phyloP scores from a whole-genome alignment of 2,888 invertebrate species.

The Venustoraphidia nigricollis region DNA sequence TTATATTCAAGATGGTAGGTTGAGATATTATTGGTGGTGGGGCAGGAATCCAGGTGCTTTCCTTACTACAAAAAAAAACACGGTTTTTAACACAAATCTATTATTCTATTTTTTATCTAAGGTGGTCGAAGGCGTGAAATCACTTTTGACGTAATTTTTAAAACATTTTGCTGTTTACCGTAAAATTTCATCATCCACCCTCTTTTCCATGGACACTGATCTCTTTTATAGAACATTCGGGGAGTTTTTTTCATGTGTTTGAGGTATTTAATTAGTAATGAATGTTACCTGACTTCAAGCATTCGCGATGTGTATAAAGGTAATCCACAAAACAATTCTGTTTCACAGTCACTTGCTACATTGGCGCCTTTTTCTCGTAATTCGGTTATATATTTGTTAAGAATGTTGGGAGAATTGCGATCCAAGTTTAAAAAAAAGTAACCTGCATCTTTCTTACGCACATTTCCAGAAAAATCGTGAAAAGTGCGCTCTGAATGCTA shows the following conservation, averaged over 20 bases:
- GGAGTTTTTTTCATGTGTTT: too few species aligned
- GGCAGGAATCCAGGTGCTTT: conserved; percentile 2
- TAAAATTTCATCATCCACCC: too few species aligned
- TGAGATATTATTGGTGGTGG: not conserved
- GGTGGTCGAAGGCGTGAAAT: not conserved
- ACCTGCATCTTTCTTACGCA: conserved; percentile 21
- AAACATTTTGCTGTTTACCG: not conserved
- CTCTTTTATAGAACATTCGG: too few species aligned
- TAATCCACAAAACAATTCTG: not conserved
- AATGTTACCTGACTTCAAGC: not conserved
- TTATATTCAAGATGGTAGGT: not conserved
- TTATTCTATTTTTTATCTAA: too few species aligned
- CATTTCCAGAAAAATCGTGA: conserved; percentile 17
- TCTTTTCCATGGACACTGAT: too few species aligned
- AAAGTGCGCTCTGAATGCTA: conserved; percentile 12
- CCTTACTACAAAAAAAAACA: not conserved
- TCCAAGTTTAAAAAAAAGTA: conserved; percentile 23
- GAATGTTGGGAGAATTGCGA: conserved; percentile 21
- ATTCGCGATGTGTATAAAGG: not conserved
- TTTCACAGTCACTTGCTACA: not conserved
- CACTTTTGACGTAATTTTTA: not conserved
- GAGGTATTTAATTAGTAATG: not conserved
- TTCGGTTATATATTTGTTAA: conserved; percentile 18
- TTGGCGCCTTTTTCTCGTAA: conserved; percentile 9
- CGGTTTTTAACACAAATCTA: too few species aligned